Base-by-base conservation (phyloP, 2,888 invertebrate species). In the Drosophila greeni region DNA sequence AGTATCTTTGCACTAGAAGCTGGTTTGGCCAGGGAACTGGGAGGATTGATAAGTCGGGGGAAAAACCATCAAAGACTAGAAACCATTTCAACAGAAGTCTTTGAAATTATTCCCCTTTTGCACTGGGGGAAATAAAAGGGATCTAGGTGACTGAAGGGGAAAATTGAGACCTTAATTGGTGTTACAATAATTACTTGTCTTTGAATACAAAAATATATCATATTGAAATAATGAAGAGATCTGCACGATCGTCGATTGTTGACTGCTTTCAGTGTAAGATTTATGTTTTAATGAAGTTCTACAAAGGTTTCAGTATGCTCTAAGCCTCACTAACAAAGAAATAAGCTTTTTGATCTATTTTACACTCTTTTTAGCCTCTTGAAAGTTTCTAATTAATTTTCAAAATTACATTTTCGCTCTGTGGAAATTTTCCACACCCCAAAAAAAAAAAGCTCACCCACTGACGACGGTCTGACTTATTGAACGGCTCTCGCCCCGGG, bases 61-160 rank as follows among this genome's bases (percentile, higher is more conserved):
- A 66, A 54, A 9, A 24, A 39, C 45, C 61, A 60, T 60, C 59
- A 60, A 60, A 60, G 59, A 24, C 31, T 31, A 37, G 43, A 16
- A 39, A 29, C 40, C 29, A 24, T 54, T 45, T 16, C 3, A 5
- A 12, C 24, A 33, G 26, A 37, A 45, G 26, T 39, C 37, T 47
- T 52, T 45, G 20, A 42, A 36, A 29, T 36, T 9, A 29, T 34
- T 34, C 5, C 20, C 6, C 16, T n/a, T 16, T 5, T 34, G 24
- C 58, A 36, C 55, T 16, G 42, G n/a, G 36, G 18, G 0, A 29
- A 54, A 16, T 20, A 9, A 14, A 31, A 1, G 18, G 9, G 3
- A 47, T 14, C 18, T 12, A 14, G 7, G 7, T 7, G 2, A 12
- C 14, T 29, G 16, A 1, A 36, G 36, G 16, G 2, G 2, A 9